phyloP scores from a whole-genome alignment of 2,113 vertebrate species.

The Rhinichthys klamathensis region DNA sequence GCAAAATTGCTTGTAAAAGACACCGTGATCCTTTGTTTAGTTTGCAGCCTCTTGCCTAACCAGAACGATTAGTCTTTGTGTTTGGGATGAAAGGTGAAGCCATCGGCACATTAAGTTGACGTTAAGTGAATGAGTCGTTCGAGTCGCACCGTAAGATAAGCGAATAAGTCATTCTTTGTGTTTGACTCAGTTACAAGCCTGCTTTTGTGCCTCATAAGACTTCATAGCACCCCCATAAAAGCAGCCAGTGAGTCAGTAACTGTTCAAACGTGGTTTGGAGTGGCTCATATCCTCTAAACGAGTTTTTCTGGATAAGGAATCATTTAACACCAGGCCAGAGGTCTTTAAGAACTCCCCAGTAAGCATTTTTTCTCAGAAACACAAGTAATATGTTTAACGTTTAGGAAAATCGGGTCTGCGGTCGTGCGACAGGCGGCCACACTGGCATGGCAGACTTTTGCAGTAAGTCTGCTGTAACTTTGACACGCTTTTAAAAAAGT shows the following conservation, averaged over 20 bases:
- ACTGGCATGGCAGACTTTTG: neutral
- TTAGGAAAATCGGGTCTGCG: constrained; percentile 45
- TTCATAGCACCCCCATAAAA: constrained; percentile 33
- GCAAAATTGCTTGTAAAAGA: constrained; percentile 14
- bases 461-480: constrained; percentile 44
- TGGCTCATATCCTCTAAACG: constrained; percentile 29
- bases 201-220: constrained; percentile 23
- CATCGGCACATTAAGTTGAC: constrained; percentile 33
- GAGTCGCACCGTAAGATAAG: constrained; percentile 44
- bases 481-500: constrained; percentile 46
- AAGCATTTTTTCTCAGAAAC: neutral
- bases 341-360: neutral
- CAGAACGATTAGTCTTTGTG: constrained; percentile 25
- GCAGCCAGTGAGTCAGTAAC: constrained; percentile 52
- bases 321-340: neutral
- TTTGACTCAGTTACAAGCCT: constrained; percentile 36
- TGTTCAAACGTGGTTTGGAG: constrained; percentile 44
- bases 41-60: constrained; percentile 31
- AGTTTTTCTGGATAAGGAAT: constrained; percentile 42
- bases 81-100: neutral
- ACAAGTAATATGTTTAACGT: constrained; percentile 43
- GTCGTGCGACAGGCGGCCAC: neutral
- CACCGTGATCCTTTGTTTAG: neutral
- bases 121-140: constrained; percentile 5
- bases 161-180: constrained; percentile 23